Conservation (phyloP, 2,113 vertebrate genomes). For the Rafetus swinhoei region DNA sequence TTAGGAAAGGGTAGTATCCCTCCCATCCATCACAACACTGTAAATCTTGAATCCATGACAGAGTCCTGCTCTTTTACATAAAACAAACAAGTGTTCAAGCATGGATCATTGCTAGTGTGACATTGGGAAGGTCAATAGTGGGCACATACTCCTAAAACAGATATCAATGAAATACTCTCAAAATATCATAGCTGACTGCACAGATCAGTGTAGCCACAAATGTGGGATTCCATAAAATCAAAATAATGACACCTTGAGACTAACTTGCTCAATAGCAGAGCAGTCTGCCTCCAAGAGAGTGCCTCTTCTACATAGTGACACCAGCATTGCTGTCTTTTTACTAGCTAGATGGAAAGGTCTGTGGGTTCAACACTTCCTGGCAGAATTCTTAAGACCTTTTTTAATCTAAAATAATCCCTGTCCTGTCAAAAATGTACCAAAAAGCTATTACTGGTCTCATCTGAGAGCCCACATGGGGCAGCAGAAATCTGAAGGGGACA, state of each 20-base stretch:
- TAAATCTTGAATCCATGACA: neutral
- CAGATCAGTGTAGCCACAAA: neutral
- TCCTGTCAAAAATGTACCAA: neutral
- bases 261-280: neutral
- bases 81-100: neutral
- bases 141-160: neutral
- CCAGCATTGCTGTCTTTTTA: neutral
- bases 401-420: neutral
- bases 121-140: neutral
- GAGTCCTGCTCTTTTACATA: neutral
- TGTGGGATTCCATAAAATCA: neutral
- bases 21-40: too few relatives aligned
- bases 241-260: neutral
- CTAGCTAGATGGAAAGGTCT: neutral
- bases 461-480: neutral
- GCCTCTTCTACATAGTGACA: neutral
- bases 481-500: neutral
- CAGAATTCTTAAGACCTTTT: neutral
- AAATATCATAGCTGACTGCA: neutral
- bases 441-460: accelerated
- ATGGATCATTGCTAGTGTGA: neutral
- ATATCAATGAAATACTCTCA: neutral
- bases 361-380: neutral
- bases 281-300: neutral
- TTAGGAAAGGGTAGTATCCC: too few relatives aligned